A percentile compares a stretch with the other conserved stretches of the same genome.
These are phyloP conservation scores for Schizotus pectinicornis DNA, from an alignment of 2,888 invertebrate genomes.

Conservation along the genomic window DNA sequence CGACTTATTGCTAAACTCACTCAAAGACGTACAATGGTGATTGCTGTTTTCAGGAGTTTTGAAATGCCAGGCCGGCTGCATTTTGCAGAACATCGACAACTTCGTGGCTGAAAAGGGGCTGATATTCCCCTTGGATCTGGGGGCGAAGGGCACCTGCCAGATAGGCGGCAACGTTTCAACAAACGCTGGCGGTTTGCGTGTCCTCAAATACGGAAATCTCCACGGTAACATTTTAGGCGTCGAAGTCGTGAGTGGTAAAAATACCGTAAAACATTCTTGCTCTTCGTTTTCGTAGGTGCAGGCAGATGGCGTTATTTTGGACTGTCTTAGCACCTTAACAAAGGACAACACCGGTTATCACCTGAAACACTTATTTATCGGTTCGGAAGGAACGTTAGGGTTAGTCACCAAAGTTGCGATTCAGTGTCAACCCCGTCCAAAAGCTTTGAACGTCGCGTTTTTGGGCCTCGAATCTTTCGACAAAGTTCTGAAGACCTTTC, in stretches of 20 bases:
- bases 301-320: slow-evolving; percentile 83
- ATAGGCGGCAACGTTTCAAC: slow-evolving; percentile 96
- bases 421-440: slow-evolving; percentile 83
- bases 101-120: slow-evolving; percentile 73
- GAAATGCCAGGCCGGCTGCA: slow-evolving; percentile 88
- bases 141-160: slow-evolving; percentile 93
- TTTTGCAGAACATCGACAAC: slow-evolving; percentile 83
- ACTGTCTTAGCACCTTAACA: slow-evolving; percentile 82
- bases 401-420: slow-evolving; percentile 90
- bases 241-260: slow-evolving; percentile 76
- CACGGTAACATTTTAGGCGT: slow-evolving; percentile 90
- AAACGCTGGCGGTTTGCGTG: slow-evolving; percentile 92
- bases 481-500: slow-evolving; percentile 76
- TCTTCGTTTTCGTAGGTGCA: slow-evolving; percentile 65
- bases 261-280: neutral
- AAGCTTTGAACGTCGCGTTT: slow-evolving; percentile 81
- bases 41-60: slow-evolving; percentile 66
- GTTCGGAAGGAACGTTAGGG: slow-evolving; percentile 96
- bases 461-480: slow-evolving; percentile 82
- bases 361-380: slow-evolving; percentile 94
- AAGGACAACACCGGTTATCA: slow-evolving; percentile 99
- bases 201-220: slow-evolving; percentile 91
- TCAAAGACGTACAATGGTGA: no score
- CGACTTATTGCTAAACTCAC: no score
- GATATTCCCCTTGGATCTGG: slow-evolving; percentile 93